Conservation (phyloP, 1,140 invertebrate species). For the Calliopsis andreniformis region DNA sequence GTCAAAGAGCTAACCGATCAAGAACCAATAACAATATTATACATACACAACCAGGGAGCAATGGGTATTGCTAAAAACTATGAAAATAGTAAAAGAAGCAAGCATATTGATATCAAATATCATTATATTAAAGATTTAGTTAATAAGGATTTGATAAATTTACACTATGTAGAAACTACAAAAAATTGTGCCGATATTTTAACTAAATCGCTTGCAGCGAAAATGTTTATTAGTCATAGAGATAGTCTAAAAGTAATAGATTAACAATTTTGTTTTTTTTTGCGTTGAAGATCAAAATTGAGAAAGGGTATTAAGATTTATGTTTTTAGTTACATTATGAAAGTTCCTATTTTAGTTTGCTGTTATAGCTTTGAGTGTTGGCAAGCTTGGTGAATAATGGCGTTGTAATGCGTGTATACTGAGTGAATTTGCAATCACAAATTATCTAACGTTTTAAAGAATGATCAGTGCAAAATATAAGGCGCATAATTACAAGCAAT, state of each 20-base stretch:
- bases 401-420: no score
- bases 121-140: slow-evolving; percentile 1
- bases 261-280: not conserved
- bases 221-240: not conserved
- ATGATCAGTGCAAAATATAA: no score
- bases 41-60: not conserved
- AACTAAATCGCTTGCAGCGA: not conserved
- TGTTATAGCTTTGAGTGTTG: no score
- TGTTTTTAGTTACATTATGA: no score
- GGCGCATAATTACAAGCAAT: no score
- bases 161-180: not conserved
- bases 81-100: not conserved
- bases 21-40: not conserved
- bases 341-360: no score
- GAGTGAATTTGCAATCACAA: no score
- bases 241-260: not conserved
- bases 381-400: no score
- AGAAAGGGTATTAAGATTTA: not conserved
- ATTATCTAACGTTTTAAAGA: no score
- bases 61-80: not conserved
- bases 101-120: not conserved
- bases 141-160: not conserved
- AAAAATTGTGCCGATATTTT: not conserved
- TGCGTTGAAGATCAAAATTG: not conserved
- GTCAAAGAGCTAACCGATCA: not conserved